Base-by-base conservation (phyloP, 35 echinoderm and acorn worm species). In the Diadema setosum region DNA sequence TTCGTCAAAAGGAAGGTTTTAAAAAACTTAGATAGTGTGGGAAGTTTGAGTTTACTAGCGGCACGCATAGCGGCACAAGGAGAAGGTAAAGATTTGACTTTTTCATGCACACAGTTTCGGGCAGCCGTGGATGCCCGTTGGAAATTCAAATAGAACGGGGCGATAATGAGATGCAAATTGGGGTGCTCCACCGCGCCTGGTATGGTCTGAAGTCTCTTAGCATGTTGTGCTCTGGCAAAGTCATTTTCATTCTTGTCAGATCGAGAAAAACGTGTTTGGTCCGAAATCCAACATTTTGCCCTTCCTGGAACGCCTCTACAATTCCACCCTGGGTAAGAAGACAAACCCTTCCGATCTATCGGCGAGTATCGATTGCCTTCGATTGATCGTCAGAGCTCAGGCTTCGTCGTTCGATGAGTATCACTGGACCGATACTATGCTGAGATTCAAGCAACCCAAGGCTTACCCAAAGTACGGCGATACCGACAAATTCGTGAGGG, bases 311-410 rank as follows among this genome's bases (percentile, higher is more conserved):
- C 70, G 70, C 18, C 70, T 76, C 27, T 76, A 76, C 20, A 76
- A 76, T 35, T 76, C 70, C 33, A 76, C 70, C 14, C 24, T 70
- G 61, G 45, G 78, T 35, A 83, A 90, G 46, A 84, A 87, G 20
- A 55, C 82, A 14, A 97, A 93, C 49, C 91, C 95, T 5, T 86
- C 87, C 43, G 95, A 97, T 83, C 63, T 97, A 2, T 73, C 87
- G 18, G 61, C 91, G 23, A 36, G 76, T 46, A 93, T 97, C 46
- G 83, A 83, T 5, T 58, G 87, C 39, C 36, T 93, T 12, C 81
- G 80, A 2, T 31, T 90, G 83, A 78, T 97, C 16, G 73, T 93
- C 0, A 14, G 86, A 41, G 37, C 81, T n/a, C 95, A 97, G 21
- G 81, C 55, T 17, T 55, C 20, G 16, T 61, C 91, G 11, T 70